These are phyloP conservation scores for Tyria jacobaeae DNA, from an alignment of 2,888 invertebrate species.

Conservation along the genomic window DNA sequence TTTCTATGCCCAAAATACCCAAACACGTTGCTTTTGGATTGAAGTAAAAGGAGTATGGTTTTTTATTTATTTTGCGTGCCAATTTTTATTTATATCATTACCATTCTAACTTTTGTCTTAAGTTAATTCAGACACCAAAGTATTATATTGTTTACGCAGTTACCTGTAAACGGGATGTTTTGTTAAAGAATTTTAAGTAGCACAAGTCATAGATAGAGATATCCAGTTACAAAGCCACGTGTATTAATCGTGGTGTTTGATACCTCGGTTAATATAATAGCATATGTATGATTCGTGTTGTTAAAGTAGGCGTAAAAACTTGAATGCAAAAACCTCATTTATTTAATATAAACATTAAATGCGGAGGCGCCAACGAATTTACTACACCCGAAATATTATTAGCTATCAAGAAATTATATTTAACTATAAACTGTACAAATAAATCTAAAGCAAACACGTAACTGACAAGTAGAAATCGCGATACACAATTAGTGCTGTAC, in stretches of 20 bases:
- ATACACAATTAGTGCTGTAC: constrained; percentile 58
- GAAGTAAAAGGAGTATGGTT: too few relatives aligned
- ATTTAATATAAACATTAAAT: constrained; percentile 13
- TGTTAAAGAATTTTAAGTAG: too few relatives aligned
- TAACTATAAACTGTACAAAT: constrained; percentile 25
- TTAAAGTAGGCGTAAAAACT: constrained; percentile 17
- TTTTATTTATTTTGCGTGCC: too few relatives aligned
- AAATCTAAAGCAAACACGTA: constrained; percentile 33
- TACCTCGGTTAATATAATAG: background rate
- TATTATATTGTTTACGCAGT: too few relatives aligned
- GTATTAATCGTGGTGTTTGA: background rate
- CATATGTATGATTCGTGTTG: background rate
- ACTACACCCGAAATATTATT: constrained; percentile 23
- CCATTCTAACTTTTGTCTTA: too few relatives aligned
- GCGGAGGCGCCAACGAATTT: constrained; percentile 26
- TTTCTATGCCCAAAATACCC: too few relatives aligned
- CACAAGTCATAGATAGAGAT: too few relatives aligned
- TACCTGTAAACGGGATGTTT: too few relatives aligned
- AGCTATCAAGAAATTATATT: constrained; percentile 25
- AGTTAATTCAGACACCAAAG: too few relatives aligned
- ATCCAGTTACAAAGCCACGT: background rate
- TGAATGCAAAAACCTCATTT: constrained; percentile 3
- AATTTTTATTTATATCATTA: too few relatives aligned
- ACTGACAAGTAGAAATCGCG: constrained; percentile 42
- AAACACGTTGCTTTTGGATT: too few relatives aligned